Percentiles rank a stretch among this genome's conserved stretches.
These are phyloP conservation scores for Myotis brandtii DNA, from an alignment of 2,113 vertebrate species.

Conservation along the genomic window DNA sequence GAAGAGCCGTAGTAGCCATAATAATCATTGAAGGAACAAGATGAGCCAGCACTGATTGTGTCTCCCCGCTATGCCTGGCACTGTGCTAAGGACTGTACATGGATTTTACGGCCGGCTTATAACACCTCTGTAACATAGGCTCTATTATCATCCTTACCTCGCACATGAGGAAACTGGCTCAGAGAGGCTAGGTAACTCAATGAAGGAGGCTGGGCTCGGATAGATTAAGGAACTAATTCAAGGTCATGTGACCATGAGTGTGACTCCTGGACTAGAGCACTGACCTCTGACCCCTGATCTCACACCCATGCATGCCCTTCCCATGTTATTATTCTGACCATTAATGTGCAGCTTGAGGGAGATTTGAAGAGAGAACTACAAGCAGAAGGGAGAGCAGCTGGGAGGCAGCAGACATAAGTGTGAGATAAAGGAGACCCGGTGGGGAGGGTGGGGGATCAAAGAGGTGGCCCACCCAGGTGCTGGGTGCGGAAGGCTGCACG, in stretches of 20 bases:
- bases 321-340: background rate
- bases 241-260: background rate
- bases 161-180: background rate
- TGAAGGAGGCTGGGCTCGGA: constrained; percentile 12
- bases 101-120: background rate
- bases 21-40: background rate
- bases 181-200: background rate
- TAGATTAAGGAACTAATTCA: background rate
- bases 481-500: background rate
- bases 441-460: background rate
- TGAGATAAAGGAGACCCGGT: background rate
- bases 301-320: background rate
- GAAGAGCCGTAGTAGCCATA: background rate
- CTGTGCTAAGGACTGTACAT: background rate
- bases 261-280: background rate
- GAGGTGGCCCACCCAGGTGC: background rate
- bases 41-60: background rate
- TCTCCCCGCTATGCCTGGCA: background rate
- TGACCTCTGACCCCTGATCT: background rate
- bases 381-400: background rate
- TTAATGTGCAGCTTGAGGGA: background rate
- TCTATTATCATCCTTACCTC: background rate
- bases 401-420: background rate
- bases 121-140: background rate
- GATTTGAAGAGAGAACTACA: background rate